Evolutionary conservation across 2,797 vertebrate genomes (phyloP).

Genomic region (Macroramphosus scolopax): DNA sequence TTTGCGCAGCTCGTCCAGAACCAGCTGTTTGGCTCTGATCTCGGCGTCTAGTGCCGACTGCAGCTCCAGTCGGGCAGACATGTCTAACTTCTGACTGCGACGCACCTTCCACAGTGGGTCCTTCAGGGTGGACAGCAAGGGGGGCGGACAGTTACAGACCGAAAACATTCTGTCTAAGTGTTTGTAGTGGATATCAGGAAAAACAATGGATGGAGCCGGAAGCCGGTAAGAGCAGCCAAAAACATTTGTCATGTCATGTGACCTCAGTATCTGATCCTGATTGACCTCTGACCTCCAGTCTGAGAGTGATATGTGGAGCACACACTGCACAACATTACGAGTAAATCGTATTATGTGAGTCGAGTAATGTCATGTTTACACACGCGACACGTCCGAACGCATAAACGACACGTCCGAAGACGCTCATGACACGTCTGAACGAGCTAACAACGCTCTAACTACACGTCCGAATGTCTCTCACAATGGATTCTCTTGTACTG

Average conservation of each 20-base stretch:
- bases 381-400: no score
- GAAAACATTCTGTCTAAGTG: neutral
- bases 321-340: no score
- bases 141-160: neutral
- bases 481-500: no score
- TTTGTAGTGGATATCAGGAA: neutral
- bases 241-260: neutral
- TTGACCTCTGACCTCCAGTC: neutral
- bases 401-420: no score
- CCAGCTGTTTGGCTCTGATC: conserved; percentile 92
- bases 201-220: neutral
- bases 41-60: conserved; percentile 95
- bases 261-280: neutral
- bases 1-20: conserved; percentile 91
- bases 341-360: no score
- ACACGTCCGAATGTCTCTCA: no score
- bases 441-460: no score
- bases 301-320: no score
- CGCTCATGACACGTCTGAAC: no score
- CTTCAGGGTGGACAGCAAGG: conserved; percentile 59
- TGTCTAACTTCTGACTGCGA: conserved; percentile 96
- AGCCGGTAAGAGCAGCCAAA: conserved; percentile 24
- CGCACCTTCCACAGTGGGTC: conserved; percentile 97
- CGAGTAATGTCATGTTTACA: no score
- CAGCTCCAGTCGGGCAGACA: conserved; percentile 92